Evolutionary conservation across 2,113 vertebrate species (phyloP).

Genomic region (Cichladusa arquata): DNA sequence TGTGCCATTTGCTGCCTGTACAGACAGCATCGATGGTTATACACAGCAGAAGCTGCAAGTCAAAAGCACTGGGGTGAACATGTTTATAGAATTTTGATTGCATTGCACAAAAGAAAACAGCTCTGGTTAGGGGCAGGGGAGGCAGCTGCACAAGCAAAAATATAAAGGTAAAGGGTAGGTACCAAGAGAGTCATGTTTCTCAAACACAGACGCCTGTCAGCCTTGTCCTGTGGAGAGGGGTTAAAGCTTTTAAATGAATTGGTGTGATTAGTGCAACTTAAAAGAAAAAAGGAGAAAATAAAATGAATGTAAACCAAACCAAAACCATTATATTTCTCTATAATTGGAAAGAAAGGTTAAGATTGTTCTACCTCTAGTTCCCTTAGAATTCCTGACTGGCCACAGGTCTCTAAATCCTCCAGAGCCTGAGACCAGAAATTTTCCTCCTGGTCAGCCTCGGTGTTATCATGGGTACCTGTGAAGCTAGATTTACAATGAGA

Average conservation of each 20-base stretch:
- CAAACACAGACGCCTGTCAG: slow-evolving; percentile 89
- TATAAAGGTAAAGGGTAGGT: slow-evolving; percentile 83
- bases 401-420: slow-evolving; percentile 97
- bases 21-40: slow-evolving; percentile 55
- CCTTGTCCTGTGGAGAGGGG: slow-evolving; percentile 88
- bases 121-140: slow-evolving; percentile 65
- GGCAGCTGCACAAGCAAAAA: slow-evolving; percentile 79
- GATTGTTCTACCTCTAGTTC: slow-evolving; percentile 90
- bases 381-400: slow-evolving; percentile 95
- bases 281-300: slow-evolving; percentile 54
- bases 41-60: slow-evolving; percentile 77
- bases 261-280: slow-evolving; percentile 73
- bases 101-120: slow-evolving; percentile 70
- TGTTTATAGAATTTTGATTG: slow-evolving; percentile 57
- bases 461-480: slow-evolving; percentile 82
- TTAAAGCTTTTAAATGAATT: slow-evolving; percentile 83
- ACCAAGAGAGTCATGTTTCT: slow-evolving; percentile 90
- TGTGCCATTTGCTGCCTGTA: slow-evolving; percentile 47
- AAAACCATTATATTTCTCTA: slow-evolving; percentile 54
- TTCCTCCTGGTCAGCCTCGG: slow-evolving; percentile 94
- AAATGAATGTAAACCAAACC: slow-evolving; percentile 70
- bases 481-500: slow-evolving; percentile 79
- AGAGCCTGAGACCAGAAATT: slow-evolving; percentile 99
- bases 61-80: slow-evolving; percentile 70
- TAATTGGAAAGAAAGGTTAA: slow-evolving; percentile 57